phyloP scores from a whole-genome alignment of 2,797 vertebrate species.

The Salarias fasciatus region DNA sequence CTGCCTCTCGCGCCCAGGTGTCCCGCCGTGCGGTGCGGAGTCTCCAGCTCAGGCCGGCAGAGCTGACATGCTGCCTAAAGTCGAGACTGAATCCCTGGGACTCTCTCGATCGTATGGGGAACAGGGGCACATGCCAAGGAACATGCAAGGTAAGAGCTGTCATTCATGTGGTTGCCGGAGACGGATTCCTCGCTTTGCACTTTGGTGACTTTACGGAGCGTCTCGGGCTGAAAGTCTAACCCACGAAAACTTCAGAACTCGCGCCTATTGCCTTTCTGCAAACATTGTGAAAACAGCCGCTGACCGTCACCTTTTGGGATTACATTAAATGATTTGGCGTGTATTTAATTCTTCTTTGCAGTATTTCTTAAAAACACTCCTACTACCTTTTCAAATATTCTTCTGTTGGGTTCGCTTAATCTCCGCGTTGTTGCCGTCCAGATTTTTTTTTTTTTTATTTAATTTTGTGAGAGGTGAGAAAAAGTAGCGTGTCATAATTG shows the following conservation, averaged over 20 bases:
- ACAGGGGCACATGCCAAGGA: constrained; percentile 94
- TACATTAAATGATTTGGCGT: too few relatives aligned
- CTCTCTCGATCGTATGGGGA: constrained; percentile 96
- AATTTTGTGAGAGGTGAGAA: too few relatives aligned
- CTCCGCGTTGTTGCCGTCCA: too few relatives aligned
- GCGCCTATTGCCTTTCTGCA: neutral
- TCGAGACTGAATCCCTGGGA: constrained; percentile 95
- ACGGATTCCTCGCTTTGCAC: neutral
- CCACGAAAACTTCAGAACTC: constrained; percentile 37
- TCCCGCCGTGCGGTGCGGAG: constrained; percentile 83
- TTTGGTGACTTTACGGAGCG: neutral
- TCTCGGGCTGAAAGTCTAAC: constrained; percentile 2
- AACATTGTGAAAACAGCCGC: neutral
- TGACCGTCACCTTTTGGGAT: too few relatives aligned
- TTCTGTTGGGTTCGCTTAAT: too few relatives aligned
- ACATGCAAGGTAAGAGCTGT: constrained; percentile 93
- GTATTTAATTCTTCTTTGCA: too few relatives aligned
- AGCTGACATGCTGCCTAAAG: constrained; percentile 99
- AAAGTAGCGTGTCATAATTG: too few relatives aligned
- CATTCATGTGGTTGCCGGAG: neutral
- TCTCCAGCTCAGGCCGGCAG: constrained; percentile 82
- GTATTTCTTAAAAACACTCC: too few relatives aligned
- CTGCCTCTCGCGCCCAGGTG: constrained; percentile 84
- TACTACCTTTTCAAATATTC: too few relatives aligned
- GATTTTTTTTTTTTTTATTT: too few relatives aligned